Evolutionary conservation across 2,113 vertebrate genomes (phyloP), one percentile per base, ranked within the genome.

Genomic region (Xenopus borealis): DNA sequence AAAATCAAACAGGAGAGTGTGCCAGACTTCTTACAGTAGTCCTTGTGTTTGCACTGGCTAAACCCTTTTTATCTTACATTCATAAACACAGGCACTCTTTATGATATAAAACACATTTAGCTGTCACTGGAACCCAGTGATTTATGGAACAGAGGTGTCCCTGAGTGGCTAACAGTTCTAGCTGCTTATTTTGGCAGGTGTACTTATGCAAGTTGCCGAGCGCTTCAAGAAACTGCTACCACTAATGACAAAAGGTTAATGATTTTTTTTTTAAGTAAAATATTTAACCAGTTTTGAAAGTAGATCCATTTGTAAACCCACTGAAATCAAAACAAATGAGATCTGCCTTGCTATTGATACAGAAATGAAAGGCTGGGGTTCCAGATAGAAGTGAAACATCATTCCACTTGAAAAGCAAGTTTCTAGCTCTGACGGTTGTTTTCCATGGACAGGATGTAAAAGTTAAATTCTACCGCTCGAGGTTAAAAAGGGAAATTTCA

Each of bases 161-260:
- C 86, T 83, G 82, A 88, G 86, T 84, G 85, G 82, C 81, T 79
- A 88, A 87, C 86, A 86, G 83, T 78, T 82, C 85, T 83, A 72
- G 78, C 73, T 88, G 88, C 86, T 90, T 90, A 89, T 90, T 89
- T 90, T 90, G 89, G 88, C 88, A 89, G 88, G 88, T 89, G 86
- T 78, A 80, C 71, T 81, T 72, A 85, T 85, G 85, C 87, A 85
- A 84, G 85, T 84, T 83, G 84, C 76, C 79, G 82, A 86, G 80
- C 70, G 0, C 81, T 82, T 82, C 75, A 79, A 80, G 84, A 84
- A 84, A 80, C 78, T 78, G 79, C 78, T 80, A 80, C 86, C 73
- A 65, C 75, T 88, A 85, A 87, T 85, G 84, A 89, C 86, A 88
- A 88, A 87, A 88, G 86, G 87, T 84, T 89, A 89, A 88, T 88